Evolutionary conservation across 2,113 vertebrate species (phyloP).

Genomic region (Trogon melanurus): DNA sequence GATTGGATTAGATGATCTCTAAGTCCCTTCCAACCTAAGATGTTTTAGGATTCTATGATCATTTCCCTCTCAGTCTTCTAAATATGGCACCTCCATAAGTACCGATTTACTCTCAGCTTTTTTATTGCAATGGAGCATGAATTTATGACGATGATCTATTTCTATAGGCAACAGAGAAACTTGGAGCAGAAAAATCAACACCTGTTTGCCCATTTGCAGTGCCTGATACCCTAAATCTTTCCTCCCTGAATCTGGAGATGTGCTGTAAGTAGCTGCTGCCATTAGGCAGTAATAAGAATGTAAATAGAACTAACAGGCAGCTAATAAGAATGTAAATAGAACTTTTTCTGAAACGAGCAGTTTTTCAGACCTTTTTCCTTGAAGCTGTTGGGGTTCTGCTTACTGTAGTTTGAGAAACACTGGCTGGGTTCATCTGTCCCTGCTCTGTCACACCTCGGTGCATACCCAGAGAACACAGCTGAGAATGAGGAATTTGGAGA

Average conservation of each 20-base stretch:
- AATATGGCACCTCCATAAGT: background rate
- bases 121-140: background rate
- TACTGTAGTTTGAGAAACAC: background rate
- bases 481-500: background rate
- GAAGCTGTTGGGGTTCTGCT: background rate
- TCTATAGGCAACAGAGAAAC: background rate
- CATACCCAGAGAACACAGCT: background rate
- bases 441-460: background rate
- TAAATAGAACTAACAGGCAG: background rate
- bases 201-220: background rate
- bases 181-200: background rate
- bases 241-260: background rate
- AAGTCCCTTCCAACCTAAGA: no score
- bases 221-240: background rate
- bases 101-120: background rate
- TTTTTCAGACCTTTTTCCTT: background rate
- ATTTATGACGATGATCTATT: background rate
- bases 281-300: background rate
- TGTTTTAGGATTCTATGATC: no score
- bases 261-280: background rate
- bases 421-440: fast-evolving
- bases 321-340: background rate
- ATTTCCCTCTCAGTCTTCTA: background rate
- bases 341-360: background rate
- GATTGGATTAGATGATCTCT: no score